These are phyloP conservation scores for Nipponia nippon DNA, from an alignment of 2,113 vertebrate species.

Conservation along the genomic window DNA sequence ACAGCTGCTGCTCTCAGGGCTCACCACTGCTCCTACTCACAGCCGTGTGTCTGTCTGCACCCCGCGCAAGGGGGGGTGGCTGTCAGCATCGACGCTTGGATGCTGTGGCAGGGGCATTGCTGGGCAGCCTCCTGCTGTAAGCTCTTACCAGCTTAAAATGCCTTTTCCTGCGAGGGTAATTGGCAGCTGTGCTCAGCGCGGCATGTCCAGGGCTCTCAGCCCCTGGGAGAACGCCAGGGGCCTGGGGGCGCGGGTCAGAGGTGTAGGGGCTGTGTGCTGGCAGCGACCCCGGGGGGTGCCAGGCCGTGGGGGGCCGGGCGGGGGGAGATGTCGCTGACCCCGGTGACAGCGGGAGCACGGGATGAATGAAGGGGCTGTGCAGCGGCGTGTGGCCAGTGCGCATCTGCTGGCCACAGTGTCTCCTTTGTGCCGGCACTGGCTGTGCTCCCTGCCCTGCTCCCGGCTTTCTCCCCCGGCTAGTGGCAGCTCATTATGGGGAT, in stretches of 20 bases:
- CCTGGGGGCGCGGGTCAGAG: accelerated
- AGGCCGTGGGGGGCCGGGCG: background rate
- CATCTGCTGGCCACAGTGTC: slow-evolving; percentile 19
- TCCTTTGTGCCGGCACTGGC: background rate
- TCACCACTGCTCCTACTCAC: accelerated
- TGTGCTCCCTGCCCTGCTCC: background rate
- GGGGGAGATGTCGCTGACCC: background rate
- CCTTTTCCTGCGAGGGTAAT: background rate
- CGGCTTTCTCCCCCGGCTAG: accelerated
- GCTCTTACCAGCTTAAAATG: background rate
- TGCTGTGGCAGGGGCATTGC: background rate
- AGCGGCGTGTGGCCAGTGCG: accelerated
- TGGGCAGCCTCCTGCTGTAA: background rate
- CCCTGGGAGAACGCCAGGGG: background rate
- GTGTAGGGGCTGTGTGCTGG: accelerated
- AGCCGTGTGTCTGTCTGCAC: no score
- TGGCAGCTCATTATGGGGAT: background rate
- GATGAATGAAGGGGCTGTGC: background rate
- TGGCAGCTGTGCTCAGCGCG: background rate
- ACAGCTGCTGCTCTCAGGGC: background rate
- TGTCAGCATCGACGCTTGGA: accelerated
- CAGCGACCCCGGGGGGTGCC: background rate
- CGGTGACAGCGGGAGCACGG: accelerated
- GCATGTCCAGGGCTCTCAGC: accelerated
- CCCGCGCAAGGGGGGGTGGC: background rate